These are phyloP conservation scores for Psittacula derbiana DNA, from an alignment of 2,797 vertebrate genomes.

Conservation along the genomic window DNA sequence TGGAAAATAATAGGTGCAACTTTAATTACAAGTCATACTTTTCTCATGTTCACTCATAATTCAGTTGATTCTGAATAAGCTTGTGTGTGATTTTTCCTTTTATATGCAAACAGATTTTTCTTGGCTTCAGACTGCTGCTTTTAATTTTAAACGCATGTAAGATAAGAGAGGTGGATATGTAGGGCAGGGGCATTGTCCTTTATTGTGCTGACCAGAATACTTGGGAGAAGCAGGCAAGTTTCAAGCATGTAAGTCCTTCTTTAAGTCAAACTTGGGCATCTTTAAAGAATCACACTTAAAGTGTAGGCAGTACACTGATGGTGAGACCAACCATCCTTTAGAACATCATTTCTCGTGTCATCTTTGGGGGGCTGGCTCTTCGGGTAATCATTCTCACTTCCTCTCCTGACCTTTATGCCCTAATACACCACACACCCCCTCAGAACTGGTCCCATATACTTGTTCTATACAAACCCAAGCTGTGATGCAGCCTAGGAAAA, in stretches of 20 bases:
- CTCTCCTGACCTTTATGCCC: neutral
- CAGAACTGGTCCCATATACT: neutral
- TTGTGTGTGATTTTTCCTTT: neutral
- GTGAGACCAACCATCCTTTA: neutral
- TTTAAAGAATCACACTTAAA: neutral
- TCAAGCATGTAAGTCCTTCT: neutral
- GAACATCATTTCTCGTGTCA: neutral
- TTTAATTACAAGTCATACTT: neutral
- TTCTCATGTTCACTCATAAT: neutral
- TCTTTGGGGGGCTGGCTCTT: neutral
- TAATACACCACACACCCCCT: neutral
- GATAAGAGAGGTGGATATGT: neutral
- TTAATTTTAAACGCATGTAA: neutral
- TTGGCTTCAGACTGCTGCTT: neutral
- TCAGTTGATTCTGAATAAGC: neutral
- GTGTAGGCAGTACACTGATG: accelerated
- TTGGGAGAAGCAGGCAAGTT: neutral
- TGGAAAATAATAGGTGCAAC: neutral
- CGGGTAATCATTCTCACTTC: neutral
- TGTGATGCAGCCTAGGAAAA: neutral
- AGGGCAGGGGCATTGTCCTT: neutral
- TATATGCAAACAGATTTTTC: neutral
- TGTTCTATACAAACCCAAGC: neutral
- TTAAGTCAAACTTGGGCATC: neutral
- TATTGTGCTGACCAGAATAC: neutral